Evolutionary conservation across 37 sponge, comb jelly and placozoan genomes (phyloP).

Genomic region (Theonella swinhoei): DNA sequence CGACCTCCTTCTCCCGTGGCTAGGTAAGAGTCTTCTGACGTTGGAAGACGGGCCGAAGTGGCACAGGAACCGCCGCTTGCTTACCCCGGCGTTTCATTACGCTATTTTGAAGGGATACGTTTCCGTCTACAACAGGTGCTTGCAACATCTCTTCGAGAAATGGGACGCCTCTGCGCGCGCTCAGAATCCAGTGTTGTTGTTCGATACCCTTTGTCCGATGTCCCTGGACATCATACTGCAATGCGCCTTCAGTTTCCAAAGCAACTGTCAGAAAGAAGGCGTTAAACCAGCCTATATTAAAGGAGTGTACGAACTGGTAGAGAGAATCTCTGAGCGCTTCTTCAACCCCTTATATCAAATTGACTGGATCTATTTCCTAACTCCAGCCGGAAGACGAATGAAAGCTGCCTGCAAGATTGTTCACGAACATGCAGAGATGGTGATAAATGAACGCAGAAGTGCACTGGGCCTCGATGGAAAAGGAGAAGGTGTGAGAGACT

Average conservation of each 20-base stretch:
- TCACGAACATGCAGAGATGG: slow-evolving; percentile 44
- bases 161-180: not conserved
- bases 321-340: slow-evolving; percentile 11
- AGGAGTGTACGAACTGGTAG: slow-evolving; percentile 25
- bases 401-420: slow-evolving; percentile 25
- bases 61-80: slow-evolving; percentile 59
- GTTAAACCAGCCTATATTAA: slow-evolving; percentile 12
- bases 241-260: slow-evolving; percentile 36
- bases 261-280: slow-evolving; percentile 37
- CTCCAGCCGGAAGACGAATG: slow-evolving; percentile 34
- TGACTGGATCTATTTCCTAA: slow-evolving; percentile 18
- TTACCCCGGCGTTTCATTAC: slow-evolving; percentile 77
- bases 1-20: not conserved
- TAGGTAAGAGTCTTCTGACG: slow-evolving; percentile 47
- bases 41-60: slow-evolving; percentile 54
- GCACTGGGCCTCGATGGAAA: not conserved
- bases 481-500: not conserved
- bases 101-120: slow-evolving; percentile 66
- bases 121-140: slow-evolving; percentile 39
- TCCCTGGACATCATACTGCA: slow-evolving; percentile 43
- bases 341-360: slow-evolving; percentile 10
- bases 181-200: slow-evolving; percentile 14
- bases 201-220: slow-evolving; percentile 6
- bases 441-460: slow-evolving; percentile 28
- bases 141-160: slow-evolving; percentile 24